These are phyloP conservation scores for Copsychus sechellarum DNA, from an alignment of 2,113 vertebrate genomes.

Conservation along the genomic window DNA sequence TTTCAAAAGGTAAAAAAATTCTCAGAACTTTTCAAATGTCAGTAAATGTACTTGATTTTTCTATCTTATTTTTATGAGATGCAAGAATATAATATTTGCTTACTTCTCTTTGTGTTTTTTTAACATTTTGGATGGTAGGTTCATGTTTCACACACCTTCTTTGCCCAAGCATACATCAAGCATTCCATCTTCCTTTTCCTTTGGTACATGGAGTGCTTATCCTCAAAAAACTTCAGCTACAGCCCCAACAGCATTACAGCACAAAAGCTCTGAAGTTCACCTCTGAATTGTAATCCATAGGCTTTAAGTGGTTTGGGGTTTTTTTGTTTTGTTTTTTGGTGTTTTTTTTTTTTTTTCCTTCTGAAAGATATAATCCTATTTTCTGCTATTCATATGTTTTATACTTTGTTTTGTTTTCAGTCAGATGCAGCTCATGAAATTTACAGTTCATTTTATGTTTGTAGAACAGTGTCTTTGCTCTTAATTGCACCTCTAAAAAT, in stretches of 20 bases:
- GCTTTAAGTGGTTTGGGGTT: not conserved
- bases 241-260: not conserved
- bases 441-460: not conserved
- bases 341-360: not conserved
- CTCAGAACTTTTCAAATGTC: not conserved
- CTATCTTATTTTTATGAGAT: not conserved
- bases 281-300: not conserved
- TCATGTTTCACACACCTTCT: not conserved
- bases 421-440: not conserved
- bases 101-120: not conserved
- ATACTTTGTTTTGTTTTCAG: not conserved
- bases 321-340: no score
- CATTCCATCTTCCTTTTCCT: not conserved
- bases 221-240: not conserved
- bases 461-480: not conserved
- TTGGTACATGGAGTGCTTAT: not conserved
- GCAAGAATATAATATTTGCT: not conserved
- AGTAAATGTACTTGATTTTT: rapidly evolving
- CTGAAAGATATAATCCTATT: not conserved
- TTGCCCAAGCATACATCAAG: not conserved
- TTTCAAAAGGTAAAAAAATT: not conserved
- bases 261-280: not conserved
- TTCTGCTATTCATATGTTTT: not conserved
- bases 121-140: not conserved
- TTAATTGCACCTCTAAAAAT: not conserved